Percentiles rank a stretch among this genome's conserved stretches.
Conservation (phyloP, 2,888 invertebrate species). For the Lasioglossum calceatum region DNA sequence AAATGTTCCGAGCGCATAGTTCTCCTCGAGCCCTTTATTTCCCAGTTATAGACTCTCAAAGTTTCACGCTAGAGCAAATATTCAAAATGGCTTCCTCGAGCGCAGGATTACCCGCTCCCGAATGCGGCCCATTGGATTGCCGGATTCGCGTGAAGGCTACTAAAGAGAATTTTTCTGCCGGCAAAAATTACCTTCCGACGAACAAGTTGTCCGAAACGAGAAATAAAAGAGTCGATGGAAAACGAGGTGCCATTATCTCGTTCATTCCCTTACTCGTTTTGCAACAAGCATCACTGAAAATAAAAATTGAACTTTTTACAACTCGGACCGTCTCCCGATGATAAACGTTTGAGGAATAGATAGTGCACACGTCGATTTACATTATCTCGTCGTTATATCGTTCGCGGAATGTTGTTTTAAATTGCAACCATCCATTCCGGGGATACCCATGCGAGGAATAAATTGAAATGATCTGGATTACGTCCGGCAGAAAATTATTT, state of each 20-base stretch:
- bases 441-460: neutral
- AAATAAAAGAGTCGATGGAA: neutral
- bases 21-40: neutral
- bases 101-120: neutral
- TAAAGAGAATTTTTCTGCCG: neutral
- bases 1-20: neutral
- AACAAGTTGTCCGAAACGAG: neutral
- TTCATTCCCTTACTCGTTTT: neutral
- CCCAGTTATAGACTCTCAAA: neutral
- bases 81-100: constrained; percentile 4
- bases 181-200: neutral
- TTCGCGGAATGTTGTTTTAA: neutral
- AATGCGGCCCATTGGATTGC: neutral
- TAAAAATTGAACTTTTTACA: neutral
- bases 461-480: neutral
- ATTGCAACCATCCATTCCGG: neutral
- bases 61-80: constrained; percentile 3
- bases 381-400: neutral
- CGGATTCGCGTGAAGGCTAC: neutral
- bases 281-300: neutral
- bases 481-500: neutral
- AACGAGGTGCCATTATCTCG: neutral
- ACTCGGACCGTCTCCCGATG: neutral
- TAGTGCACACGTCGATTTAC: neutral
- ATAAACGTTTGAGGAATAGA: neutral